A percentile compares a stretch with the other conserved stretches of the same genome.
Evolutionary conservation across 2,888 invertebrate genomes (phyloP).

Genomic region (Nephrocerus scutellatus): DNA sequence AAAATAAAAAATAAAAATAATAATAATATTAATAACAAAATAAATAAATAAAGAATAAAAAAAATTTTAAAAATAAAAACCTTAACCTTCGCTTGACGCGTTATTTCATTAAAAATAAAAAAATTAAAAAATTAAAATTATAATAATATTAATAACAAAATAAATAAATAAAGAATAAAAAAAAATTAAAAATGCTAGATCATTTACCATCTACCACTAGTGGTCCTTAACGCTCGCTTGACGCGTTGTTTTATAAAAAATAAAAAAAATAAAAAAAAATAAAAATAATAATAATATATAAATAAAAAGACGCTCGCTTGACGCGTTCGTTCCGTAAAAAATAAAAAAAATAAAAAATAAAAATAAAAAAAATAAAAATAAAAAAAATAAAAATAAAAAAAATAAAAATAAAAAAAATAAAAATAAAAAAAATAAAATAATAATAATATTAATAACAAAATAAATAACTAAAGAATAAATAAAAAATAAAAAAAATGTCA

Average conservation of each 20-base stretch:
- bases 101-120: neutral
- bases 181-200: too few relatives aligned
- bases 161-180: neutral
- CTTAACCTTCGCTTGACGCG: too few relatives aligned
- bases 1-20: neutral
- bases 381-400: conserved; percentile 1
- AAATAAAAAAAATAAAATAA: conserved; percentile 2
- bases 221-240: too few relatives aligned
- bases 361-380: neutral
- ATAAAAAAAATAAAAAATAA: neutral
- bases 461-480: conserved; percentile 2
- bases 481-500: conserved; percentile 11
- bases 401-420: neutral
- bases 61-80: too few relatives aligned
- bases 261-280: neutral
- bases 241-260: neutral
- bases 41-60: neutral
- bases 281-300: neutral
- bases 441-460: neutral
- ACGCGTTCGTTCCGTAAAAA: too few relatives aligned
- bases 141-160: neutral
- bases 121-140: neutral
- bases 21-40: neutral
- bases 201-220: too few relatives aligned
- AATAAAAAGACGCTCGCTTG: neutral